Evolutionary conservation across 2,888 invertebrate genomes (phyloP).

Genomic region (Lepidochitona cinerea): DNA sequence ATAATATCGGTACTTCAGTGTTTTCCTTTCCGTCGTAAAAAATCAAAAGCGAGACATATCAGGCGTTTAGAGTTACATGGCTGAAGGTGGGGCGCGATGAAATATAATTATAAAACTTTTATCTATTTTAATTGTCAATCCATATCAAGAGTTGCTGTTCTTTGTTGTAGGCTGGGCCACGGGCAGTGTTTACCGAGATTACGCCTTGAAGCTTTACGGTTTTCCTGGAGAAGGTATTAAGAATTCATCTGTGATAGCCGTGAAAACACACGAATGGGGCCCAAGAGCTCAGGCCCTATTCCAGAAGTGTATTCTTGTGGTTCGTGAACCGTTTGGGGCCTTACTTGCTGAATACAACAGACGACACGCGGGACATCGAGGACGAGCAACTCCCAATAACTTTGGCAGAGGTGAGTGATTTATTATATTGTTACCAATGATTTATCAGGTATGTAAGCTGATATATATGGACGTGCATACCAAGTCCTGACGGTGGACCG

Average conservation of each 20-base stretch:
- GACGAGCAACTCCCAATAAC: conserved; percentile 24
- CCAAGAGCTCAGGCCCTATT: conserved; percentile 20
- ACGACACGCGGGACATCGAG: conserved; percentile 32
- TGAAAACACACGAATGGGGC: conserved; percentile 38
- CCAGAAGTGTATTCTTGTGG: conserved; percentile 33
- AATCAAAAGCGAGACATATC: no score
- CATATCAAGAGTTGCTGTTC: no score
- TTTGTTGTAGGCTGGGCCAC: conserved; percentile 42
- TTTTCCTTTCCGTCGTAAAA: no score
- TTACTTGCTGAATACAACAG: conserved; percentile 41
- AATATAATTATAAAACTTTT: no score
- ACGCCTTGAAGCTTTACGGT: conserved; percentile 22
- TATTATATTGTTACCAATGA: no score
- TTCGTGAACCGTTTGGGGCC: conserved; percentile 39
- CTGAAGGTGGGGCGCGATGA: no score
- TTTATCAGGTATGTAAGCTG: no score
- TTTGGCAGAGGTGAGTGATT: conserved; percentile 28
- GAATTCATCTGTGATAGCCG: conserved; percentile 29
- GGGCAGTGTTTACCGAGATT: conserved; percentile 39
- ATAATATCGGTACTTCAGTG: no score
- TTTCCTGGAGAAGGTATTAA: conserved; percentile 40
- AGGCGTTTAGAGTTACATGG: no score
- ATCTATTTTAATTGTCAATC: no score
- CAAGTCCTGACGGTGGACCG: no score
- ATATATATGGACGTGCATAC: no score